phyloP scores from a whole-genome alignment of 1,140 invertebrate genomes.

The Drosophila grimshawi region DNA sequence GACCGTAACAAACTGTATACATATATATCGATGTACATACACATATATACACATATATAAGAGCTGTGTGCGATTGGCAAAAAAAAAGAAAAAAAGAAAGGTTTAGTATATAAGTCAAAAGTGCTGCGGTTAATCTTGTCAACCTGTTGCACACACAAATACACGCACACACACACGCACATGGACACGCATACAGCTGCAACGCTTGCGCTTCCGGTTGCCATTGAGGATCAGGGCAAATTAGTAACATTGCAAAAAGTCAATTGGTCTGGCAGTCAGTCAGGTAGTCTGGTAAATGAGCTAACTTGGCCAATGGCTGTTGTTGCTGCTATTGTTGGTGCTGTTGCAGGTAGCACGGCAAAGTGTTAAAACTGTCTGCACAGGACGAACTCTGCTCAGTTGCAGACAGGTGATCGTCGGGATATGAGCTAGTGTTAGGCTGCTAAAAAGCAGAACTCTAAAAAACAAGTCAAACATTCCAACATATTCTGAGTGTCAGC shows the following conservation, averaged over 20 bases:
- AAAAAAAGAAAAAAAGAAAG: background rate
- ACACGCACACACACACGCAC: conserved; percentile 6
- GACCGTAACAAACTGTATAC: conserved; percentile 8
- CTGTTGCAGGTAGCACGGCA: conserved; percentile 33
- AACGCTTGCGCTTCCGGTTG: conserved; percentile 45
- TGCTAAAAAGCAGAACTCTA: conserved; percentile 1
- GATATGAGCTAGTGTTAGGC: conserved; percentile 48
- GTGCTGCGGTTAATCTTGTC: conserved; percentile 66
- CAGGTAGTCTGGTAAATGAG: conserved; percentile 46
- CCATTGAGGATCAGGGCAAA: conserved; percentile 59
- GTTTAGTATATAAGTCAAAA: conserved; percentile 58
- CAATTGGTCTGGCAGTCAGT: conserved; percentile 59
- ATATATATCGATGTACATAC: background rate
- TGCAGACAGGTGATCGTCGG: conserved; percentile 76
- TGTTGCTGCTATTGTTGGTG: conserved; percentile 27
- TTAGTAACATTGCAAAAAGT: conserved; percentile 72
- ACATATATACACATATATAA: conserved; percentile 8
- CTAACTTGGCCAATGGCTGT: conserved; percentile 55
- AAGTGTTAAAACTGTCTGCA: conserved; percentile 62
- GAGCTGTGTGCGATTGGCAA: conserved; percentile 39
- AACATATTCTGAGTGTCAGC: background rate
- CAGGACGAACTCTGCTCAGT: conserved; percentile 55
- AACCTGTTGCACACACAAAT: conserved; percentile 66
- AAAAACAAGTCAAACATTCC: background rate
- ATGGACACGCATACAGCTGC: background rate